Evolutionary conservation across 2,113 vertebrate genomes (phyloP), one percentile per base, ranked within the genome.

Genomic region (Xenopus laevis): DNA sequence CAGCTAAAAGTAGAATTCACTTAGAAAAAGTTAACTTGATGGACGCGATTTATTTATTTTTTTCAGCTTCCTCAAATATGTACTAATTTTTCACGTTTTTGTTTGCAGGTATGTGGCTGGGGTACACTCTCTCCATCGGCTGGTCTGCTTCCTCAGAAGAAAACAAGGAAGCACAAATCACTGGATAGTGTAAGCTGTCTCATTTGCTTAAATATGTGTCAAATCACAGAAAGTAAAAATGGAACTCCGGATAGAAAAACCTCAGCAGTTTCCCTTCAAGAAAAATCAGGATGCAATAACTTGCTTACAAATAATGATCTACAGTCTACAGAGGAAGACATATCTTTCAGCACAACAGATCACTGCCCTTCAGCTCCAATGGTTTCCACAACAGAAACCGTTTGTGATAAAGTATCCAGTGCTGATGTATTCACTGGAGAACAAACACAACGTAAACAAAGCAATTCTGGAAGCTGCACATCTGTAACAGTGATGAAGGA

Each of bases 71-170:
- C 2, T 40, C 6, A 1, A 7, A 40, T 40, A 40, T 40, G 8
- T 40, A 27, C 23, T 27, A 50, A 50, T 50, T 50, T 13, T 50
- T 13, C 8, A 50, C 47, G 13, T 27, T 27, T 27, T 27, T 50
- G 2, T 50, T 16, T 70, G 68, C 86, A 94, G 93, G 87, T 93
- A 44, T 81, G 79, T n/a, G 90, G 92, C 30, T 94, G 95, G 93
- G 84, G 80, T 71, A 86, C 81, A 79, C 82, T 78, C 21, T 79
- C 85, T 61, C 86, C 90, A 12, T 78, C 84, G 12, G 86, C 87
- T 73, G 87, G 84, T 78, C 78, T 91, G 78, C 81, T 87, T 78
- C 61, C 85, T 33, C 86, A 82, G 74, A 92, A 87, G 78, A 88
- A 72, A 71, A 45, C 69, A 46, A 87, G 74, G 65, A 90, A 86